Base-by-base conservation (phyloP, 2,888 invertebrate species). In the Hyalella azteca region DNA sequence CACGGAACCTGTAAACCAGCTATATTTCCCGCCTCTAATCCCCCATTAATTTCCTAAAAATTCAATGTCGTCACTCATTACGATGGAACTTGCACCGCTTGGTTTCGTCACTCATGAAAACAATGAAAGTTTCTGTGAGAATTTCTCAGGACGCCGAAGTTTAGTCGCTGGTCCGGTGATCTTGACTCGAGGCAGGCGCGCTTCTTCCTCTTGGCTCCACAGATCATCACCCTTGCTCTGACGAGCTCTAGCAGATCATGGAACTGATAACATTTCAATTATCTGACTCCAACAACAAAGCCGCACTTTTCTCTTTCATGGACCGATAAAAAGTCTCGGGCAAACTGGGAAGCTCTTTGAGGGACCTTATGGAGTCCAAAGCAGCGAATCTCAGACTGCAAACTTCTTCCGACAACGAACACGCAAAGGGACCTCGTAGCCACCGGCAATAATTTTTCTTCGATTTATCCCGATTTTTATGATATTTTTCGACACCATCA, bases 181-280 rank as follows among this genome's bases (percentile, higher is more conserved):
- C 66, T 36, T 36, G 36, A 36, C 29, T 36, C 36, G 66, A 36
- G 2, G 36, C 66, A 22, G 7, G 66, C 66, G 66, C n/a, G 36
- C 66, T 66, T 32, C 36, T 66, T 32, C 36, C 66, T 66, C 36
- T n/a, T n/a, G 66, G 36, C 11, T 36, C 66, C 66, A 66, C 36
- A 36, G 66, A 66, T 66, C 66, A 66, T 66, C 66, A 66, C 66
- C 66, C 66, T 66, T 66, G 66, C 66, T 66, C 66, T 66, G 66
- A 66, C 66, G 39, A 66, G 36, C 66, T 36, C 66, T 36, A 29
- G 29, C 66, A 66, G 66, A 66, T 66, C 66, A 66, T 36, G 66
- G 66, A 66, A 66, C 66, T 66, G 66, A 66, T 66, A 66, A 66
- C 66, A 66, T 66, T 66, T 66, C 66, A 66, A 66, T 66, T 66